A percentile compares a stretch with the other conserved stretches of the same genome.
Conservation (phyloP, 1,140 invertebrate genomes). For the Triops longicaudatus region DNA sequence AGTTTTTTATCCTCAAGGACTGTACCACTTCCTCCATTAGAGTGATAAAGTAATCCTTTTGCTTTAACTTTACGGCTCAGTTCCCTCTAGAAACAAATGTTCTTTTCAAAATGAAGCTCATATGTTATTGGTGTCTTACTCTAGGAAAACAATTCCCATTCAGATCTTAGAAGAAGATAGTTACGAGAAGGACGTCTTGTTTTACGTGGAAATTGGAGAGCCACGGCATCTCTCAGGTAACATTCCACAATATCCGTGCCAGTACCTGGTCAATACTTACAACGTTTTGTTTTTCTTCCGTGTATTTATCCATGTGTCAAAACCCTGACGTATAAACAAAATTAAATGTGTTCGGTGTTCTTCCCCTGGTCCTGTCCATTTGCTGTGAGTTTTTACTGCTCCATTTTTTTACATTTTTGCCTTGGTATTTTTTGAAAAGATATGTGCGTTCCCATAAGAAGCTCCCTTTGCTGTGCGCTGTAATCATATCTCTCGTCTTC, state of each 20-base stretch:
- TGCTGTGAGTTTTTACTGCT: neutral
- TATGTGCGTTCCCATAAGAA: neutral
- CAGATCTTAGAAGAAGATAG: conserved; percentile 92
- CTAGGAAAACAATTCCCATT: conserved; percentile 74
- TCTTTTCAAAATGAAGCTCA: too few species aligned
- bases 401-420: neutral
- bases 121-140: conserved; percentile 14
- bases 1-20: too few species aligned
- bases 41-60: neutral
- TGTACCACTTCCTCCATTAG: too few species aligned
- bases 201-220: conserved; percentile 83
- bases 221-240: conserved; percentile 77
- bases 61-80: neutral
- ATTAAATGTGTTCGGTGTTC: neutral
- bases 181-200: conserved; percentile 92
- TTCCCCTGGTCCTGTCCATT: neutral
- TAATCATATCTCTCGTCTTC: too few species aligned
- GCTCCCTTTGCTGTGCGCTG: neutral
- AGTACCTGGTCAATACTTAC: conserved; percentile 4
- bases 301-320: neutral
- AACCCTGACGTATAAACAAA: neutral
- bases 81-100: too few species aligned
- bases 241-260: conserved; percentile 33
- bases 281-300: neutral
- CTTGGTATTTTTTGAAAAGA: neutral